Evolutionary conservation across 2,888 invertebrate genomes (phyloP), one percentile per base, ranked within the genome.

Genomic region (Lutraria lutraria): DNA sequence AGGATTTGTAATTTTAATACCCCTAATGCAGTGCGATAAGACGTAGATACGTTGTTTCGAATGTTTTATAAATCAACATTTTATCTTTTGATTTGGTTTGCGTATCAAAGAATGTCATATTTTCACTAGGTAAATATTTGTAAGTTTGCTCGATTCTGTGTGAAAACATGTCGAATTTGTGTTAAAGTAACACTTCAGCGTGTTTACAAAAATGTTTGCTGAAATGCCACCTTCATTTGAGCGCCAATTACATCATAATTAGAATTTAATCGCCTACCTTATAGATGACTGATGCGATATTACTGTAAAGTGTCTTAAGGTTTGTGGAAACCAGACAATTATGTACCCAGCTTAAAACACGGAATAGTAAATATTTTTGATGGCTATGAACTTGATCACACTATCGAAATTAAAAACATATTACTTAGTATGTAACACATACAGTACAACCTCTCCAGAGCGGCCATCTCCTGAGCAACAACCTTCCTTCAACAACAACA

Each of bases 1-100:
- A 88, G 89, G 91, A 88, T 86, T 85, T 88, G 89, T 88, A 85
- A 89, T 92, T 89, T 81, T 56, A 83, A 81, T 88, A 88, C 81
- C 83, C 54, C 85, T 92, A 86, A 90, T 87, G 88, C 81, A 85
- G 81, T 31, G 43, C 86, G 89, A 92, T 90, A 90, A 90, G 89
- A 60, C 53, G 63, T 43, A 88, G 89, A 87, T 86, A 89, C 86
- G 86, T 91, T 79, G 85, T 85, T 87, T 87, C 68, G 88, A 88
- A 85, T 91, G 91, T 82, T 91, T 87, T 91, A 87, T 89, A 85
- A 84, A 89, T 91, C 87, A 89, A 85, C 83, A 83, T 88, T 86
- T 90, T 90, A 90, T 90, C 90, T 88, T 52, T 52, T 81, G 76
- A 85, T 90, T 86, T 90, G 90, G 86, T 88, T 88, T 60, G 88